These are phyloP conservation scores for Proisotoma minuta DNA, from an alignment of 2,888 invertebrate species.

Conservation along the genomic window DNA sequence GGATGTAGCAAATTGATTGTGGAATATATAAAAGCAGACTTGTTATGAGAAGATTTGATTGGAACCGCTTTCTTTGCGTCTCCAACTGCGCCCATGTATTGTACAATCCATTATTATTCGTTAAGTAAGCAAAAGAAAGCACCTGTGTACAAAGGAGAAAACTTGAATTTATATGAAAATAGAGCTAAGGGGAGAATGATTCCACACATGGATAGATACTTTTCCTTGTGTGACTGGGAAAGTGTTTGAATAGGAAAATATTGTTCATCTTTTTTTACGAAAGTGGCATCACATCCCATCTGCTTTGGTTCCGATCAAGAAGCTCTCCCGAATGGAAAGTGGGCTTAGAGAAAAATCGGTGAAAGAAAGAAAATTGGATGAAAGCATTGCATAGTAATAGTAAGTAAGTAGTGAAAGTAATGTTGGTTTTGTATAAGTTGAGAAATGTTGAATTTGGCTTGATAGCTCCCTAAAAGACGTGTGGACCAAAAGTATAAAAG, in stretches of 20 bases:
- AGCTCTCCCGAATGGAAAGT: conserved; percentile 38
- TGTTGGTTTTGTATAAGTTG: not conserved
- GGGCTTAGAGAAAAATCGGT: conserved; percentile 44
- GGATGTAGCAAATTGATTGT: too few species aligned
- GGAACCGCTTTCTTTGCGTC: not conserved
- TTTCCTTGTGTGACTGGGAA: not conserved
- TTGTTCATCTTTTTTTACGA: conserved; percentile 27
- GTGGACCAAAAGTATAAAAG: conserved; percentile 22
- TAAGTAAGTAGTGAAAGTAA: conserved; percentile 29
- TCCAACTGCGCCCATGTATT: not conserved
- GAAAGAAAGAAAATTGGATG: conserved; percentile 48
- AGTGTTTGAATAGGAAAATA: conserved; percentile 33
- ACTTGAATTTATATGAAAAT: conserved; percentile 7
- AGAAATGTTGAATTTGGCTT: conserved; percentile 17
- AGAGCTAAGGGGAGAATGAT: not conserved
- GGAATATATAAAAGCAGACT: too few species aligned
- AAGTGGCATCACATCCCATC: conserved; percentile 31
- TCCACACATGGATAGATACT: conserved; percentile 7
- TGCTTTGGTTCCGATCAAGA: conserved; percentile 22
- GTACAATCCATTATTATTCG: conserved; percentile 2
- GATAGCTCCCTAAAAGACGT: conserved; percentile 6
- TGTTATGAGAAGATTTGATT: conserved; percentile 6
- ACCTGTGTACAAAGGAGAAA: not conserved
- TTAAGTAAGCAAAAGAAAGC: conserved; percentile 5
- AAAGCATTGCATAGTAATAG: conserved; percentile 47